Evolutionary conservation across 2,888 invertebrate species (phyloP).

Genomic region (Nemotelus nigrinus): DNA sequence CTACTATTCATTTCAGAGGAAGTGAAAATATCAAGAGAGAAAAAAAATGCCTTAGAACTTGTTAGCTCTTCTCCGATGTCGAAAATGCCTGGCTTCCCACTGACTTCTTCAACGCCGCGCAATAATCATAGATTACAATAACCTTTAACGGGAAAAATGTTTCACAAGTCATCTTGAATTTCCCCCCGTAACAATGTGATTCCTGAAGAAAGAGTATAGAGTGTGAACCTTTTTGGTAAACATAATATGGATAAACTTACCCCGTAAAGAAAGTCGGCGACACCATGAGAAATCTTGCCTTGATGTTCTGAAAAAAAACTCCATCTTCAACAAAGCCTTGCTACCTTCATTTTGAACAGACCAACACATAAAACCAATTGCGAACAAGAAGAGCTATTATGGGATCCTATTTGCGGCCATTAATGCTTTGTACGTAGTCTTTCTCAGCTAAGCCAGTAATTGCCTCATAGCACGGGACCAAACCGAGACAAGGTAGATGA

Average conservation of each 20-base stretch:
- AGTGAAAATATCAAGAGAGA: too few species aligned
- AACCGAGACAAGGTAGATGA: conserved; percentile 3
- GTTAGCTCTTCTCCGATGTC: background rate
- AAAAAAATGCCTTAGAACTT: background rate
- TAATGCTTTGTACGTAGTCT: conserved; percentile 4
- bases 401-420: background rate
- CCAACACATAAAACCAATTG: too few species aligned
- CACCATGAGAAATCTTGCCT: too few species aligned
- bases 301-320: too few species aligned
- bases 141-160: conserved; percentile 33
- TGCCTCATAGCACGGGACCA: conserved; percentile 4
- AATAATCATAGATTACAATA: conserved; percentile 44
- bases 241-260: conserved; percentile 40
- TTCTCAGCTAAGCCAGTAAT: conserved; percentile 9
- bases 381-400: too few species aligned
- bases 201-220: too few species aligned
- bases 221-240: background rate
- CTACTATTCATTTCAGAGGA: too few species aligned
- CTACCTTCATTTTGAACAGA: too few species aligned
- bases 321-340: too few species aligned
- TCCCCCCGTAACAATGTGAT: too few species aligned
- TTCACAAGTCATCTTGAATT: conserved; percentile 8
- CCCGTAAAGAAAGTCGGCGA: background rate
- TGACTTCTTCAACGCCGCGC: background rate
- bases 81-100: background rate